These are phyloP conservation scores for Phoeniculus purpureus DNA, from an alignment of 2,797 vertebrate genomes.

Conservation along the genomic window DNA sequence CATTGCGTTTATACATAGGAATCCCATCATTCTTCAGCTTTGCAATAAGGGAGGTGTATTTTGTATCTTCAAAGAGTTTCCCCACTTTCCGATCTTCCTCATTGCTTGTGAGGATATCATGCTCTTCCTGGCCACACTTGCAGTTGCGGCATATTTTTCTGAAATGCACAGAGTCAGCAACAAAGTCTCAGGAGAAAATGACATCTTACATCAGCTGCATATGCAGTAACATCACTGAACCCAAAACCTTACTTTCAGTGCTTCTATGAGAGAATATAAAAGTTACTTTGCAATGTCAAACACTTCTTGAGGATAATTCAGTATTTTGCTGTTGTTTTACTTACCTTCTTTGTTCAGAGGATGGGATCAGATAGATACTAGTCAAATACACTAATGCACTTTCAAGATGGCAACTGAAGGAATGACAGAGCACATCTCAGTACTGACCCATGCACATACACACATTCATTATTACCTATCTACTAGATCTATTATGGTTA, in stretches of 20 bases:
- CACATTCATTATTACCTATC: background rate
- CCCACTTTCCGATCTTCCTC: conserved; percentile 97
- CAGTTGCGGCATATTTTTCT: conserved; percentile 98
- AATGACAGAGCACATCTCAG: background rate
- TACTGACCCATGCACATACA: background rate
- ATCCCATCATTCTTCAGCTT: conserved; percentile 92
- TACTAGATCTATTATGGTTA: background rate
- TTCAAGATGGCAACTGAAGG: background rate
- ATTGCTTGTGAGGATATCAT: conserved; percentile 87
- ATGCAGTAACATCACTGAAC: background rate
- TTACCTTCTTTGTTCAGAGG: background rate
- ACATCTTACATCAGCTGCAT: background rate
- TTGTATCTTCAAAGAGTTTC: conserved; percentile 95
- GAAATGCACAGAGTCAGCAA: conserved; percentile 6
- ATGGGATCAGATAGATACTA: background rate
- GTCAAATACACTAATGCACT: background rate
- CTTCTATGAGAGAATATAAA: background rate
- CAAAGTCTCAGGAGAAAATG: background rate
- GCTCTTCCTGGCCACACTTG: conserved; percentile 94
- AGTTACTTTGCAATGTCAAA: background rate
- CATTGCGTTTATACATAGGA: conserved; percentile 87
- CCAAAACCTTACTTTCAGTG: background rate
- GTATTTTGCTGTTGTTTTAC: background rate
- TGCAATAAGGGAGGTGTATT: conserved; percentile 93
- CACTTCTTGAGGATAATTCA: background rate